phyloP scores from a whole-genome alignment of 2,888 invertebrate species.

The Labia minor region DNA sequence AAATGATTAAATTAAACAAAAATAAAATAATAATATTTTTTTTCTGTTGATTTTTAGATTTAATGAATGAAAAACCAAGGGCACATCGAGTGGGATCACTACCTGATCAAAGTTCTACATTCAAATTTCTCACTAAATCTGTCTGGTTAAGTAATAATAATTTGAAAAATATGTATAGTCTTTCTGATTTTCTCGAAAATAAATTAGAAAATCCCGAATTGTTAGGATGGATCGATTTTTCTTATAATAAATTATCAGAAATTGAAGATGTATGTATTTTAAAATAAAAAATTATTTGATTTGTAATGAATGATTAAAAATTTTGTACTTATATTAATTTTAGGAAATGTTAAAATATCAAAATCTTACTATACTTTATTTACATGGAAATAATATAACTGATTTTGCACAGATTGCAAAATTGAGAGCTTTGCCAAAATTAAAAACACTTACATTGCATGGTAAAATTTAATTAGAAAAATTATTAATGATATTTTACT shows the following conservation, averaged over 20 bases:
- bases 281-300: neutral
- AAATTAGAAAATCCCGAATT: neutral
- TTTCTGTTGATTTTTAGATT: neutral
- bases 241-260: neutral
- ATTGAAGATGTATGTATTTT: slow-evolving; percentile 1
- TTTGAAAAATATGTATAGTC: neutral
- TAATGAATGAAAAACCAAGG: neutral
- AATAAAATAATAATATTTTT: no score
- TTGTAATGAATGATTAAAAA: no score
- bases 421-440: neutral
- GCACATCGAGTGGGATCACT: neutral
- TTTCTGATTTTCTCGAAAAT: neutral
- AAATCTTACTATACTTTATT: neutral
- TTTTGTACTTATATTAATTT: neutral
- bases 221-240: neutral
- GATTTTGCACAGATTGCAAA: neutral
- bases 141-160: neutral
- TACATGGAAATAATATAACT: neutral
- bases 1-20: no score
- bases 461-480: neutral
- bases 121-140: neutral
- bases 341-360: neutral
- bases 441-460: neutral
- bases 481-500: neutral
- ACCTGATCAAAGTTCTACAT: neutral